These are phyloP conservation scores for Sciurus carolinensis DNA, from an alignment of 2,797 vertebrate species.

Conservation along the genomic window DNA sequence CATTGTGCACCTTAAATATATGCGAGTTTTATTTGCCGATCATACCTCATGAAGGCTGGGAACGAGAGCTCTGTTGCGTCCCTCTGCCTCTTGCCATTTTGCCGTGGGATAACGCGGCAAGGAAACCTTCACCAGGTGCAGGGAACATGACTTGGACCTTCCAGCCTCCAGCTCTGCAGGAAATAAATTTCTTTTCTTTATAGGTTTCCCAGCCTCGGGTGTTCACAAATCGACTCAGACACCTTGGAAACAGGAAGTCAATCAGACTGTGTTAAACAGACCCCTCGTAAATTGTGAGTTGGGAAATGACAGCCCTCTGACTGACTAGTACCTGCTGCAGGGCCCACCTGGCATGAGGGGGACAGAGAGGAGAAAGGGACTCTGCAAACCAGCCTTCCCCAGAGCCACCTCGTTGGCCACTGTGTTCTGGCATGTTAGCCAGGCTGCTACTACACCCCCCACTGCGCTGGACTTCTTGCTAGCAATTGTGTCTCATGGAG, in stretches of 20 bases:
- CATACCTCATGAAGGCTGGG: not conserved
- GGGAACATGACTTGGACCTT: not conserved
- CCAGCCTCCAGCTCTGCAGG: not conserved
- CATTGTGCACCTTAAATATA: not conserved
- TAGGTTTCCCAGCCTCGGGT: not conserved
- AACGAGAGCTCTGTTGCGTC: not conserved
- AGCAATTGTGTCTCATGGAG: not conserved
- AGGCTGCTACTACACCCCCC: not conserved
- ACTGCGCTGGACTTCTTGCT: not conserved
- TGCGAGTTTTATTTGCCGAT: too few relatives aligned
- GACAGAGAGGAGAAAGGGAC: not conserved
- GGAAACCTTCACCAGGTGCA: not conserved
- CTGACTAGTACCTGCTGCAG: not conserved
- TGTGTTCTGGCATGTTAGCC: not conserved
- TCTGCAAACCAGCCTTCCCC: not conserved
- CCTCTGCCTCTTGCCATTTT: not conserved
- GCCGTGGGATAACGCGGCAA: not conserved
- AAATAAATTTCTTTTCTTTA: not conserved
- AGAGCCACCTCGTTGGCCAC: not conserved
- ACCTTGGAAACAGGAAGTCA: not conserved
- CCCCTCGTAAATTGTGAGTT: not conserved
- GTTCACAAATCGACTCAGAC: not conserved
- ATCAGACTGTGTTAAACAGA: not conserved
- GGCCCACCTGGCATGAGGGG: not conserved
- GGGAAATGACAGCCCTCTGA: conserved; percentile 8